Base-by-base conservation (phyloP, 30 jellyfish, hydroid and myxozoan genomes). In the Hydractinia echinata region DNA sequence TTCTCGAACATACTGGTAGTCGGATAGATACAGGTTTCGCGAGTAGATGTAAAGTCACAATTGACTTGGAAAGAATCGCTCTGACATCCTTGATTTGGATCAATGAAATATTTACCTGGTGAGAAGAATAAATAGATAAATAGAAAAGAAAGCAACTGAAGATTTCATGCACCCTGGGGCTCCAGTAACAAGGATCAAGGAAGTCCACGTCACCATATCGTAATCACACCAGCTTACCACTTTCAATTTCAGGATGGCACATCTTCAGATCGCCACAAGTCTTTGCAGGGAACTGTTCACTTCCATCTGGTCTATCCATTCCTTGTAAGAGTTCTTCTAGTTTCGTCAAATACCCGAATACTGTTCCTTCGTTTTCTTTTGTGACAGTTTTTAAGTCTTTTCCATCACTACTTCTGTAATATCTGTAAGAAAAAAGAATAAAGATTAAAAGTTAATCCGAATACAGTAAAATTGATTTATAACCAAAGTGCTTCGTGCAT, bases 41-140 rank as follows among this genome's bases (percentile, higher is more conserved):
- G 52, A 19, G 96, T 92, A 15, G 81, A 71, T 5, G 48, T 44
- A 21, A 80, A 80, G 79, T 87, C 87, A 84, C 98, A 92, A 76
- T 66, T 72, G 19, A 84, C 98, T 48, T 76, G 76, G 67, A 92
- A 84, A 11, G 79, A 76, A 74, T 92, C 98, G 39, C 86, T 48
- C 0, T 87, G 82, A 7, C 92, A 84, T 7, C 98, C 98, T 66
- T 77, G 94, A 62, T 87, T 92, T 44, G 98, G 98, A 67, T 92
- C 98, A 52, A 92, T 74, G 85, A 86, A 92, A 56, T 92, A 86
- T 53, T 92, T 96, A 54, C 95, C 98, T 92, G 53, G 53, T 53
- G 68, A 74, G 70, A 72, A n/a, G 81, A 7, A 8, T 18, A 64
- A 67, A 58, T 60, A 15, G 50, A 64, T 51, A 39, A 66, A 61